Evolutionary conservation across 2,888 invertebrate species (phyloP).

Genomic region (Ctenicera cuprea): DNA sequence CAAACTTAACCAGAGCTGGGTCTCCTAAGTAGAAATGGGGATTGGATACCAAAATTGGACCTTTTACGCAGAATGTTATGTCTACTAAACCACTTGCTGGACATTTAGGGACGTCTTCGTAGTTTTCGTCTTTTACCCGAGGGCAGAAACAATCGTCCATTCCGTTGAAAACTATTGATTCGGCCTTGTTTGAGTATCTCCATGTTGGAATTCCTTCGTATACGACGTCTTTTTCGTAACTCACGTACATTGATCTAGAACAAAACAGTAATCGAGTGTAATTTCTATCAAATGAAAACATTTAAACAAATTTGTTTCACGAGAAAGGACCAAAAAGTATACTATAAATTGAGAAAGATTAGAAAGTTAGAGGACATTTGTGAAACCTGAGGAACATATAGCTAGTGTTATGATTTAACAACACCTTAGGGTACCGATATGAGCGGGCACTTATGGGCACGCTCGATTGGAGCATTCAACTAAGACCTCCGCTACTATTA

Average conservation of each 20-base stretch:
- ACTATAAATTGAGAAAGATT: no score
- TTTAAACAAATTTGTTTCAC: no score
- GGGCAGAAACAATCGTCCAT: conserved; percentile 76
- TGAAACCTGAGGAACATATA: no score
- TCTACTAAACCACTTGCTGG: conserved; percentile 75
- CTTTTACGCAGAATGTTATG: conserved; percentile 75
- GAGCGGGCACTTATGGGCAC: no score
- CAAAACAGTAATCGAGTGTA: no score
- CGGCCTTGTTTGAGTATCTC: conserved; percentile 72
- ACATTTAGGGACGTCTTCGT: conserved; percentile 73
- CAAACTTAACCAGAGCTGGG: conserved; percentile 74
- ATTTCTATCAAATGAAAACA: no score
- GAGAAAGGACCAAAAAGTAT: no score
- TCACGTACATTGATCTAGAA: conserved; percentile 73
- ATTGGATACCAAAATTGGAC: conserved; percentile 78
- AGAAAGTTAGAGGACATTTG: no score
- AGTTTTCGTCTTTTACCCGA: conserved; percentile 72
- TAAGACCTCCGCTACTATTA: no score
- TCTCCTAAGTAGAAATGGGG: conserved; percentile 81
- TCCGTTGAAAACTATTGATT: conserved; percentile 72
- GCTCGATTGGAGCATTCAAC: no score
- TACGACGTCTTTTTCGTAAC: conserved; percentile 66
- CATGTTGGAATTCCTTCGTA: conserved; percentile 72
- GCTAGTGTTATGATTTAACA: no score
- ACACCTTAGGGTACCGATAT: no score